These are phyloP conservation scores for Apamea anceps DNA, from an alignment of 2,888 invertebrate species.

Conservation along the genomic window DNA sequence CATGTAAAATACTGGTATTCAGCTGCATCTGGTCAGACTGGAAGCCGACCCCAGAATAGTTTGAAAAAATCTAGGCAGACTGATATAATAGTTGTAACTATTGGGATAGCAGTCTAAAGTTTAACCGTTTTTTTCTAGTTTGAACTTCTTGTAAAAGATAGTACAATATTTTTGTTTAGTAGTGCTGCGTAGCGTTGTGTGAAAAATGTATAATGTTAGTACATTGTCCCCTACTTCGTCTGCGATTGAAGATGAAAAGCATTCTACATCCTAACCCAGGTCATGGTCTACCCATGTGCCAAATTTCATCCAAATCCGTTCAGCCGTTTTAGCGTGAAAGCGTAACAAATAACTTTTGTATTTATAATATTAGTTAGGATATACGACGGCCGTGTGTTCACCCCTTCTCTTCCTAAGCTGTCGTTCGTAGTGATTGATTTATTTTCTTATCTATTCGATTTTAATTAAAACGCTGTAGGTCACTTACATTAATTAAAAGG, in stretches of 20 bases:
- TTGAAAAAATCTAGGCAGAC: neutral
- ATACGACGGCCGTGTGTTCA: neutral
- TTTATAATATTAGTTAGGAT: neutral
- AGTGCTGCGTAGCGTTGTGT: neutral
- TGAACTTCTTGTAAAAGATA: neutral
- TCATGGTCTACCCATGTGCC: too few relatives aligned
- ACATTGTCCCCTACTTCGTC: too few relatives aligned
- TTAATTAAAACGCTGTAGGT: constrained; percentile 8
- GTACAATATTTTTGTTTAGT: neutral
- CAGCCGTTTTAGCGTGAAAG: too few relatives aligned
- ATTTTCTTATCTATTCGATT: constrained; percentile 8
- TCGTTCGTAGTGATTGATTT: neutral
- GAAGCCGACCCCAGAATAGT: neutral
- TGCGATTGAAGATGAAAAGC: too few relatives aligned
- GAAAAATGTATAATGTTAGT: too few relatives aligned
- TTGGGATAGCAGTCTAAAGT: neutral
- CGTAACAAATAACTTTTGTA: too few relatives aligned
- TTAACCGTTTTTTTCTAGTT: neutral
- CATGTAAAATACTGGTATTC: neutral
- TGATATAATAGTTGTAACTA: too few relatives aligned
- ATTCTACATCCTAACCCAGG: too few relatives aligned
- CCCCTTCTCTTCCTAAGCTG: neutral
- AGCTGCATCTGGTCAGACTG: neutral
- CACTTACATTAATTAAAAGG: neutral
- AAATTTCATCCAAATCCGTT: too few relatives aligned